Conservation (phyloP, 2,888 invertebrate species). For the Malachius bipustulatus region DNA sequence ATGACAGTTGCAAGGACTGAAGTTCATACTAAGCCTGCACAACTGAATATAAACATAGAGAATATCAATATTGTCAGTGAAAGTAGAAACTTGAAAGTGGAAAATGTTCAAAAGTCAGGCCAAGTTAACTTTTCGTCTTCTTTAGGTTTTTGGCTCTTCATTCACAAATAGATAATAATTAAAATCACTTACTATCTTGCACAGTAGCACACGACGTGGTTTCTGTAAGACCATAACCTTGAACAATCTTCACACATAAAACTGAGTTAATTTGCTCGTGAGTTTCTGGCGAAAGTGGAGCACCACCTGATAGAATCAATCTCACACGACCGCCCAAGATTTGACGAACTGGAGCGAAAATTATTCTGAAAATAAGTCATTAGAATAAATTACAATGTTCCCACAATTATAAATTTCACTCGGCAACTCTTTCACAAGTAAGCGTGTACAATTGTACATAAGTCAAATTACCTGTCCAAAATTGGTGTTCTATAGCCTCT, state of each 20-base stretch:
- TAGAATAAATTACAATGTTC: no score
- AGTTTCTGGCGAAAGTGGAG: constrained; percentile 90
- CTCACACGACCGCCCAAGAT: constrained; percentile 84
- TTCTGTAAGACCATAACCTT: constrained; percentile 96
- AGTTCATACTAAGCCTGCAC: no score
- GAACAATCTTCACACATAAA: constrained; percentile 78
- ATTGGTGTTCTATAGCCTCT: constrained; percentile 74
- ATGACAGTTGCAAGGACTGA: no score
- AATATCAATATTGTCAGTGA: no score
- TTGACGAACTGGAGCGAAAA: constrained; percentile 41
- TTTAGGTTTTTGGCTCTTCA: no score
- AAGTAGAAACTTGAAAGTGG: no score
- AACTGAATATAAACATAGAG: no score
- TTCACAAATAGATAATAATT: background rate
- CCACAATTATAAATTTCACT: no score
- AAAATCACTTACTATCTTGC: constrained; percentile 54
- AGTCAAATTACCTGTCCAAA: constrained; percentile 54
- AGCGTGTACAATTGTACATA: no score
- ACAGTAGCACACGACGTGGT: constrained; percentile 88
- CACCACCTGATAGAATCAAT: constrained; percentile 85
- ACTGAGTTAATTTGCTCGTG: constrained; percentile 88
- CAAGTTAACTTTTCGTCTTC: no score
- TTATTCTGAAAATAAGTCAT: constrained; percentile 36
- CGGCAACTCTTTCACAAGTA: no score
- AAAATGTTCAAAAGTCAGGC: no score